These are phyloP conservation scores for Nomada ferruginata DNA, from an alignment of 2,888 invertebrate genomes.

Conservation along the genomic window DNA sequence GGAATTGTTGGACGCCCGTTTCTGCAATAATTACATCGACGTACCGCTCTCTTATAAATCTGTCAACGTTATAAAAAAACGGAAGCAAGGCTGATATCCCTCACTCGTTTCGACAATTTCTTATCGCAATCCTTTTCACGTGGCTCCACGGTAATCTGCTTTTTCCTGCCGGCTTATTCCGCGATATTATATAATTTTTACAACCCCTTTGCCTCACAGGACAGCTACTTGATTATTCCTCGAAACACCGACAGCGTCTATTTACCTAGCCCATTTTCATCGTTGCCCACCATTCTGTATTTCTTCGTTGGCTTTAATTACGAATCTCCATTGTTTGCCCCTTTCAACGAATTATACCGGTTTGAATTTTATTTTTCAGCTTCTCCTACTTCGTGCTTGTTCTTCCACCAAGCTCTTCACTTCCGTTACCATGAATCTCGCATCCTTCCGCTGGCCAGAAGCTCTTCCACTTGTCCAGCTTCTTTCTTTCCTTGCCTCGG, in stretches of 20 bases:
- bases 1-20: neutral
- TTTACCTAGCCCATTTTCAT: constrained; percentile 44
- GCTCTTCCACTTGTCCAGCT: neutral
- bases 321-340: constrained; percentile 51
- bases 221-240: constrained; percentile 43
- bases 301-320: constrained; percentile 57
- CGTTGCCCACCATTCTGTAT: constrained; percentile 23
- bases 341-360: constrained; percentile 15
- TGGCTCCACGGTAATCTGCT: neutral
- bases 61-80: neutral
- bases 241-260: constrained; percentile 24
- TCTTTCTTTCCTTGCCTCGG: neutral
- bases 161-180: neutral
- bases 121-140: neutral
- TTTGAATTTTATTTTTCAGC: constrained; percentile 48
- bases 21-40: neutral
- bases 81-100: too few species aligned
- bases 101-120: neutral
- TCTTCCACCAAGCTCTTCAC: neutral
- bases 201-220: constrained; percentile 17
- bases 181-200: constrained; percentile 43
- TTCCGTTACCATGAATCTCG: neutral
- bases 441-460: neutral
- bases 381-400: neutral
- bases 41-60: neutral